Conservation (phyloP, 1,140 invertebrate species). For the Papilio machaon region DNA sequence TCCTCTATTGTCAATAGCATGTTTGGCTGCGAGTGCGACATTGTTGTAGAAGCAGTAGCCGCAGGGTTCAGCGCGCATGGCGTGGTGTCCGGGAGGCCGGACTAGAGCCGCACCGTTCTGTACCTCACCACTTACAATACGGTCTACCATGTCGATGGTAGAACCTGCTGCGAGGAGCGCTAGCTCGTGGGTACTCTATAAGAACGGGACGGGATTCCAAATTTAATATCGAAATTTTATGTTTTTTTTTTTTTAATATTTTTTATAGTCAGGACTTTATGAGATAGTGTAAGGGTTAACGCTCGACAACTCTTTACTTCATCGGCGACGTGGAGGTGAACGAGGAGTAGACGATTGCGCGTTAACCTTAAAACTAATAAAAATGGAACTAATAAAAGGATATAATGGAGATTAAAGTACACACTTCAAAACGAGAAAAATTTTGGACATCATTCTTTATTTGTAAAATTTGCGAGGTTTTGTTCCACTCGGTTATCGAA, state of each 20-base stretch:
- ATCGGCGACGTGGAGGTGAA: no score
- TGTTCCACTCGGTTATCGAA: neutral
- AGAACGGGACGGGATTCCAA: neutral
- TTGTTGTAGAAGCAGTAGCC: conserved; percentile 99
- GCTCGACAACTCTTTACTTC: no score
- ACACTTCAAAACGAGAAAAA: no score
- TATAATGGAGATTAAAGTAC: no score
- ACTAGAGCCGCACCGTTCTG: conserved; percentile 93
- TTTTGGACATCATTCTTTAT: no score
- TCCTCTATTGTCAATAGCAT: conserved; percentile 86
- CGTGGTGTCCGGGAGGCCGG: conserved; percentile 98
- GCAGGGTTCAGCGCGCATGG: conserved; percentile 93
- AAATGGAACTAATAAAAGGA: no score
- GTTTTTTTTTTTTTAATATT: no score
- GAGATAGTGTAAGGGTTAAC: no score
- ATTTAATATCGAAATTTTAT: no score
- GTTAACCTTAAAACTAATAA: no score
- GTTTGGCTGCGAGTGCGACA: conserved; percentile 94
- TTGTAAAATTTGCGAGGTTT: neutral
- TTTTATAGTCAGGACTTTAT: no score
- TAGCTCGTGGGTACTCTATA: conserved; percentile 89
- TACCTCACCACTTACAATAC: conserved; percentile 86
- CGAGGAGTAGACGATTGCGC: no score
- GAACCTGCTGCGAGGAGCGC: conserved; percentile 90
- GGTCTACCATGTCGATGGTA: conserved; percentile 90